Evolutionary conservation across 2,797 vertebrate genomes (phyloP).

Genomic region (Poeciliopsis gracilis): DNA sequence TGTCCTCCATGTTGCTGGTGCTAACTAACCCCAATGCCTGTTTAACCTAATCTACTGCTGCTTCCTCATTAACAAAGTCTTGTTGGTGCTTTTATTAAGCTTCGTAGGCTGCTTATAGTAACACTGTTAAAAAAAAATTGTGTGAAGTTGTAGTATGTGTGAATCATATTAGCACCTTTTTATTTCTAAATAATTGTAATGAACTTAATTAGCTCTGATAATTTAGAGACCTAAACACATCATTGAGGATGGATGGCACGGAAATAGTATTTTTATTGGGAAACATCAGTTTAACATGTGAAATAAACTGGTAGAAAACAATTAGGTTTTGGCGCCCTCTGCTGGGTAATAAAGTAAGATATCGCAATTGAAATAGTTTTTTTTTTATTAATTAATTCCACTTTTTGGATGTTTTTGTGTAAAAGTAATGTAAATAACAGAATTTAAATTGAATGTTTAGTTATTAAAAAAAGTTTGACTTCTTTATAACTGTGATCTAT

Average conservation of each 20-base stretch:
- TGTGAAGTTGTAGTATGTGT: constrained; percentile 16
- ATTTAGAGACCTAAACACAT: neutral
- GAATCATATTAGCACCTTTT: neutral
- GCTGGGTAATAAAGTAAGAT: constrained; percentile 31
- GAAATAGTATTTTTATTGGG: no score
- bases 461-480: neutral
- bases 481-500: constrained; percentile 1
- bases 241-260: neutral
- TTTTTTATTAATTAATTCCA: neutral
- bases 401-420: neutral
- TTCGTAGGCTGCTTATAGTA: constrained; percentile 1
- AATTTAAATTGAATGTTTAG: neutral
- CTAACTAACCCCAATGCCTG: constrained; percentile 19
- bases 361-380: neutral
- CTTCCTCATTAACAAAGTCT: constrained; percentile 55
- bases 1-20: constrained; percentile 45
- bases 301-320: constrained; percentile 9
- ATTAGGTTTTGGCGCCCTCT: constrained; percentile 61
- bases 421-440: neutral
- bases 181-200: neutral
- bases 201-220: constrained; percentile 1
- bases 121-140: neutral
- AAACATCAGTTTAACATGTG: neutral
- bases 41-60: constrained; percentile 44
- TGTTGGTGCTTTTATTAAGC: neutral